Conservation (phyloP, 1,140 invertebrate species). For the Temnothorax nylanderi region DNA sequence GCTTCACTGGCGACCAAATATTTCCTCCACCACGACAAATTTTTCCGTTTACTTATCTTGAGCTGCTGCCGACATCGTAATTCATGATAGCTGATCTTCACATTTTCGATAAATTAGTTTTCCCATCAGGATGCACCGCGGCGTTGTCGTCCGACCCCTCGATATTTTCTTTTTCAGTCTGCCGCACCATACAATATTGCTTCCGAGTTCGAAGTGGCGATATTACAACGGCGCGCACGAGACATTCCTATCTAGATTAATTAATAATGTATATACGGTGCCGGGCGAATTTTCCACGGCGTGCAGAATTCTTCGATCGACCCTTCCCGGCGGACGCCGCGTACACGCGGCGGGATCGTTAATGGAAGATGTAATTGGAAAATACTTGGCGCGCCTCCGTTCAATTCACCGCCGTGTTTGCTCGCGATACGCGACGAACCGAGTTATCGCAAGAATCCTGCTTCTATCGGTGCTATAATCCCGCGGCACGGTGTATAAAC, state of each 20-base stretch:
- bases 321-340: conserved; percentile 38
- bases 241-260: conserved; percentile 59
- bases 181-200: conserved; percentile 25
- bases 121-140: conserved; percentile 1
- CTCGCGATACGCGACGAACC: conserved; percentile 70
- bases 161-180: conserved; percentile 36
- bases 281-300: conserved; percentile 48
- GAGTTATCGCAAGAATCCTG: conserved; percentile 76
- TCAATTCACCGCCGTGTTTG: conserved; percentile 73
- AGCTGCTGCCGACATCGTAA: not conserved
- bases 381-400: conserved; percentile 77
- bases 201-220: conserved; percentile 38
- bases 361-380: conserved; percentile 78
- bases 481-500: conserved; percentile 66
- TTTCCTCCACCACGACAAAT: not conserved
- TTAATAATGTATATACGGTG: conserved; percentile 56
- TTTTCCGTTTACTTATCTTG: not conserved
- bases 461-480: conserved; percentile 68
- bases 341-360: conserved; percentile 72
- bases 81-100: not conserved
- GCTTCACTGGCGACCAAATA: not conserved
- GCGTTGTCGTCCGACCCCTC: not conserved
- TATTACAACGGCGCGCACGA: conserved; percentile 49
- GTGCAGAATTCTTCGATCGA: conserved; percentile 60
- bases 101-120: conserved; percentile 19